Evolutionary conservation across 1,140 invertebrate genomes (phyloP), one percentile per base, ranked within the genome.

Genomic region (Aphis gossypii): DNA sequence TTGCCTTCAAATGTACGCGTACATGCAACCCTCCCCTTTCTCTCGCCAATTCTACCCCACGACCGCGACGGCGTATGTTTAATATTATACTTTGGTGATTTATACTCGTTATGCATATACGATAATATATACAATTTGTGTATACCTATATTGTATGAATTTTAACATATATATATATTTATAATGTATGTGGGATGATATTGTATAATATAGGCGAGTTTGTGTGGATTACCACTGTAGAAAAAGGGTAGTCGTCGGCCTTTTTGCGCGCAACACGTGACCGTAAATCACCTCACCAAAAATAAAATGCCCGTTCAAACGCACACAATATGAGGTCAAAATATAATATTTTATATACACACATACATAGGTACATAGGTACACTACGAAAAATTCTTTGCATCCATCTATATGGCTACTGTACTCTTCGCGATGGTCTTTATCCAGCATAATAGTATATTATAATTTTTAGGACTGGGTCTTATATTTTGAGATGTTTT

Each of bases 401-500:
- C 60, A 76, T 18, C n/a, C 14, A 76, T 14, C n/a, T 6, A 76
- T 14, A 6, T 14, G 14, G 18, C 60, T 76, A 76, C 60, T 76
- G 60, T 18, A n/a, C 30, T 18, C n/a, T n/a, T n/a, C 60, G 1
- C 60, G 1, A 14, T 35, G 60, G 60, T 30, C 60, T 76, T 76
- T 76, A 76, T 20, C n/a, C n/a, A 18, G 30, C 30, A 76, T n/a
- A 76, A n/a, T 76, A n/a, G 14, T 76, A n/a, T 76, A 76, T 76
- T 76, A n/a, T 76, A n/a, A 76, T 76, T 76, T 68, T 76, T 76
- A 76, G 60, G 60, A 0, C 30, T 76, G 30, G 60, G 60, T 76
- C n/a, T 76, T 76, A 76, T 76, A 76, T n/a, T 76, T 76, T 76
- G 14, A 76, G n/a, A 76, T 76, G 60, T 76, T 76, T 76, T 76